Evolutionary conservation across 2,113 vertebrate species (phyloP), one percentile per base, ranked within the genome.

Genomic region (Galbula dea): DNA sequence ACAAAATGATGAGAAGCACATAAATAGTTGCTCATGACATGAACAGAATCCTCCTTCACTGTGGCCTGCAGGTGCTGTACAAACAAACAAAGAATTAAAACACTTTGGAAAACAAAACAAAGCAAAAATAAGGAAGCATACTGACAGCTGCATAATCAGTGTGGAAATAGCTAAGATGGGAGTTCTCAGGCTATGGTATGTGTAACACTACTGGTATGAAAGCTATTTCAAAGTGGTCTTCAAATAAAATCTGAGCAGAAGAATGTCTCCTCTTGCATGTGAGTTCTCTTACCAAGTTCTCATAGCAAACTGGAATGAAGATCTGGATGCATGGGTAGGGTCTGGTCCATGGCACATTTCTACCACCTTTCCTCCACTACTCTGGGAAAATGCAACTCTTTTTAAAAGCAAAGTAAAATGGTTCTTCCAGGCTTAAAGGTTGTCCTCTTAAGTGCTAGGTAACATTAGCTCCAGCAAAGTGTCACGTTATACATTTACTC

Each of bases 171-270:
- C 75, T 93, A 62, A 87, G 49, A 69, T 69, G 78, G 67, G 71
- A 62, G 75, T 73, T 87, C 46, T 84, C 55, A 51, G 34, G 15
- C 71, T 66, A 15, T 23, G 54, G 71, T 54, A 91, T 83, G 62
- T 39, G 30, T 73, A 79, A 37, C 18, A 46, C 46, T 85, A 88
- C 24, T 76, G 85, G 63, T 51, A 94, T 88, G 91, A 88, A 80
- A 94, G 73, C 59, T 74, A 74, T 96, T 94, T 80, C 58, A 30
- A 69, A 91, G 41, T 72, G 34, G 30, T 80, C 79, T 92, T 96
- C 88, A 71, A 95, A 89, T 87, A 89, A 91, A 89, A 93, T 67
- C 37, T 87, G 54, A 88, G 34, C 29, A 76, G 79, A 93, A 85
- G 71, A 93, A 86, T 88, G 51, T 77, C 32, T 85, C 20, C 41